A percentile compares a stretch with the other conserved stretches of the same genome.
Evolutionary conservation across 2,113 vertebrate genomes (phyloP).

Genomic region (Scalopus aquaticus): DNA sequence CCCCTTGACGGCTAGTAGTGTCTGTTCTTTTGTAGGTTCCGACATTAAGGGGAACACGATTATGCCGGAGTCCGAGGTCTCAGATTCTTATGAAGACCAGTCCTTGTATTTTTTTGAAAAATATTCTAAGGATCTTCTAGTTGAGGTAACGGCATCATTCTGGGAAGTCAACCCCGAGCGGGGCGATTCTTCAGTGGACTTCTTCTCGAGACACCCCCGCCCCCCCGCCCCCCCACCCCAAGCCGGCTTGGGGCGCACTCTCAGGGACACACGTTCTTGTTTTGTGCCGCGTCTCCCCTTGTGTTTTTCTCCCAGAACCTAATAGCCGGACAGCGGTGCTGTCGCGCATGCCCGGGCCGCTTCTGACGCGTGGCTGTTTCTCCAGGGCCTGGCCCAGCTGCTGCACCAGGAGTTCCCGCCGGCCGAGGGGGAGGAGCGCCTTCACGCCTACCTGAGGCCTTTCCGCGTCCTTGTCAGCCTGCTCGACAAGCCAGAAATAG

Average conservation of each 20-base stretch:
- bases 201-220: too few relatives aligned
- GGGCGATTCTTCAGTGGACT: not conserved
- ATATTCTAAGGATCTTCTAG: slow-evolving; percentile 93
- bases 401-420: slow-evolving; percentile 90
- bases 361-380: slow-evolving; percentile 56
- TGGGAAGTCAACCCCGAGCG: too few relatives aligned
- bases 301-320: not conserved
- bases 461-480: slow-evolving; percentile 95
- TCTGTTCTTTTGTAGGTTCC: slow-evolving; percentile 86
- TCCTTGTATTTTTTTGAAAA: slow-evolving; percentile 92
- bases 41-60: slow-evolving; percentile 94
- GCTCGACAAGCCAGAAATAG: slow-evolving; percentile 97
- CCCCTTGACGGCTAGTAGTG: not conserved
- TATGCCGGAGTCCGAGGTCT: slow-evolving; percentile 85
- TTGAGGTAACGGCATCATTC: slow-evolving; percentile 87
- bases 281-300: fast-evolving
- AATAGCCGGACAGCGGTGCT: too few relatives aligned
- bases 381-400: slow-evolving; percentile 91
- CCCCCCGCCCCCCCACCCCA: too few relatives aligned
- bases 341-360: too few relatives aligned
- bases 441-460: slow-evolving; percentile 91
- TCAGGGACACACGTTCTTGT: fast-evolving
- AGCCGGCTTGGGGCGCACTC: fast-evolving
- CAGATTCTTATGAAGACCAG: slow-evolving; percentile 89
- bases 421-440: slow-evolving; percentile 86